Evolutionary conservation across 2,888 invertebrate species (phyloP).

Genomic region (Matsumyia berberina): DNA sequence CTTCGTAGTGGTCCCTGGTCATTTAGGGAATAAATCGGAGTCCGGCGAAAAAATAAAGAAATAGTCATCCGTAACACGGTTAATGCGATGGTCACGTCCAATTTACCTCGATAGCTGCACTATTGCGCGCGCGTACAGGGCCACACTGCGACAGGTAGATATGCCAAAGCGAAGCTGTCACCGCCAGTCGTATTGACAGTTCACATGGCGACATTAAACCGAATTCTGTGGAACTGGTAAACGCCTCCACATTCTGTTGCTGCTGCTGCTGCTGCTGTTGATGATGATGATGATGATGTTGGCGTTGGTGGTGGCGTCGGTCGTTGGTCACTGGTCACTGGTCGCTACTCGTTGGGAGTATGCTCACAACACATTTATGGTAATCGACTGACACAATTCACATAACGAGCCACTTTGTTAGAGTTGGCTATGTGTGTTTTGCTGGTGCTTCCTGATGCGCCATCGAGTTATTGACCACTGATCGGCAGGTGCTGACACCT

Average conservation of each 20-base stretch:
- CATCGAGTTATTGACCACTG: constrained; percentile 50
- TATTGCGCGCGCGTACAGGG: constrained; percentile 22
- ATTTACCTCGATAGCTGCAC: constrained; percentile 71
- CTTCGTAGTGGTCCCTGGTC: constrained; percentile 39
- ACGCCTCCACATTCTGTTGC: constrained; percentile 63
- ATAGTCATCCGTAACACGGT: constrained; percentile 73
- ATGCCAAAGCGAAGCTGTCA: constrained; percentile 67
- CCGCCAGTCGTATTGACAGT: constrained; percentile 68
- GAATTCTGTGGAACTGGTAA: constrained; percentile 66
- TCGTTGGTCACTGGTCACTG: not conserved
- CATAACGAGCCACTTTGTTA: constrained; percentile 77
- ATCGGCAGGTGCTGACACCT: constrained; percentile 23
- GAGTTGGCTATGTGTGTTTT: constrained; percentile 56
- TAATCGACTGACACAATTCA: constrained; percentile 84
- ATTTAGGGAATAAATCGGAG: constrained; percentile 63
- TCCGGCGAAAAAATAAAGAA: constrained; percentile 40
- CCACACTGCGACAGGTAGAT: constrained; percentile 61
- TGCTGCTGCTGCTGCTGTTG: not conserved
- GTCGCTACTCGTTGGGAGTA: constrained; percentile 1
- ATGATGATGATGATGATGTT: constrained; percentile 61
- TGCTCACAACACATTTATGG: constrained; percentile 79
- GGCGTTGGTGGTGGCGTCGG: constrained; percentile 32
- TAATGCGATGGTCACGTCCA: constrained; percentile 77
- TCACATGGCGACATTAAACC: constrained; percentile 73
- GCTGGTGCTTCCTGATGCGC: constrained; percentile 56